Base-by-base conservation (phyloP, 2,797 vertebrate genomes). In the Thunnus albacares region DNA sequence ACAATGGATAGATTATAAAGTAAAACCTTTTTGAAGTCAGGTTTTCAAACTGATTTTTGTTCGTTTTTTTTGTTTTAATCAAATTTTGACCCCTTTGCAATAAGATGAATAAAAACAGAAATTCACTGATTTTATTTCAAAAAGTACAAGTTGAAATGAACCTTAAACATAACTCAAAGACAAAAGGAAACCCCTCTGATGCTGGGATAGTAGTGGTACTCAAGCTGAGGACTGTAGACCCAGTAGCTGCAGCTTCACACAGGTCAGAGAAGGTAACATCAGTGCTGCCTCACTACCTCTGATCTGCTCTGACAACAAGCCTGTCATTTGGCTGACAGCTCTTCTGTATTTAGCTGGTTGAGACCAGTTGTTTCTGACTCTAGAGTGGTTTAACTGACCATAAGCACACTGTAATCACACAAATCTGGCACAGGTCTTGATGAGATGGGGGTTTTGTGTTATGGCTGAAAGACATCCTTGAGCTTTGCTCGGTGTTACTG, bases 251-350 rank as follows among this genome's bases (percentile, higher is more conserved):
- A 56, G 38, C 67, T 57, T 45, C 67, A 53, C 49, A 65, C 26
- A 38, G 74, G 77, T 80, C 73, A 77, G 56, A 49, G 51, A 60
- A 74, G 35, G 74, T 15, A 61, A 47, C 53, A 75, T 65, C 59
- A 52, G 35, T 15, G 17, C 66, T 28, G 47, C 49, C 70, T 71
- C 45, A 8, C 61, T 53, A 41, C 62, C 68, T 76, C 70, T 75
- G 77, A 82, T 86, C 62, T 43, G 55, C 73, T 72, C 73, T 64
- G 75, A 81, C 72, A 68, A 68, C 66, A 57, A 69, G 33, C 57
- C 64, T 53, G 56, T 64, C 55, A 77, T 77, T 61, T 61, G 28
- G 30, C 59, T 80, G 71, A 72, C 63, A 45, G 22, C 58, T 45
- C 60, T 24, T 67, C 73, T 77, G 69, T 51, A 30, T 59, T 53